phyloP scores from a whole-genome alignment of 2,797 vertebrate genomes.

The Helostoma temminkii region DNA sequence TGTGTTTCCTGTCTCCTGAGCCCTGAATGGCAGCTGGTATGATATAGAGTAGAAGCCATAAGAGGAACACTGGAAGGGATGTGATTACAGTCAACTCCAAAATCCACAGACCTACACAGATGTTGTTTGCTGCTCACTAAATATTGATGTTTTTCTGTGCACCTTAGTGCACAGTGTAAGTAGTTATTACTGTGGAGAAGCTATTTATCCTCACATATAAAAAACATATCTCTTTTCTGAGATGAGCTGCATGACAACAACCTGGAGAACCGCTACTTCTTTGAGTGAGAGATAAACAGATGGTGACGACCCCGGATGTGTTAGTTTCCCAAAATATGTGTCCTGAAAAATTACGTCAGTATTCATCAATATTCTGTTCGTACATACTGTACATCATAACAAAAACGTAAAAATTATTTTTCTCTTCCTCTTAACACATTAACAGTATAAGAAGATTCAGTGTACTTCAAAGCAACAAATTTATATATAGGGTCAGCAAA shows the following conservation, averaged over 20 bases:
- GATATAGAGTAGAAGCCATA: constrained; percentile 29
- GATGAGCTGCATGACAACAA: constrained; percentile 28
- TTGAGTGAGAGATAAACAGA: constrained; percentile 32
- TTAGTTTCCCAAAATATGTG: constrained; percentile 23
- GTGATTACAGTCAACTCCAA: constrained; percentile 48
- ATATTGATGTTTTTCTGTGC: no score
- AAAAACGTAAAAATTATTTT: no score
- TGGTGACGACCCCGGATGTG: constrained; percentile 9
- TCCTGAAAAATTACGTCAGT: neutral
- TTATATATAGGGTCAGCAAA: no score
- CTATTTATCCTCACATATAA: constrained; percentile 35
- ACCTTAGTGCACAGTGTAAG: constrained; percentile 13
- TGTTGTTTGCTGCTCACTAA: neutral
- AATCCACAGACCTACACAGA: constrained; percentile 23
- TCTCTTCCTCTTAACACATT: no score
- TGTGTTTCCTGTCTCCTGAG: constrained; percentile 51
- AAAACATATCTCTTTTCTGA: constrained; percentile 31
- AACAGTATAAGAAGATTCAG: no score
- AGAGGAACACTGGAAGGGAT: constrained; percentile 41
- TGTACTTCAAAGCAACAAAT: no score
- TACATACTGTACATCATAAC: neutral
- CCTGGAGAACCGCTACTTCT: constrained; percentile 21
- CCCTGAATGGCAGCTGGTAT: constrained; percentile 54
- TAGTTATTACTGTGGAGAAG: constrained; percentile 24
- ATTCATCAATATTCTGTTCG: neutral